These are phyloP conservation scores for Caenorhabditis sinica DNA, from an alignment of 2,888 invertebrate genomes.

Conservation along the genomic window DNA sequence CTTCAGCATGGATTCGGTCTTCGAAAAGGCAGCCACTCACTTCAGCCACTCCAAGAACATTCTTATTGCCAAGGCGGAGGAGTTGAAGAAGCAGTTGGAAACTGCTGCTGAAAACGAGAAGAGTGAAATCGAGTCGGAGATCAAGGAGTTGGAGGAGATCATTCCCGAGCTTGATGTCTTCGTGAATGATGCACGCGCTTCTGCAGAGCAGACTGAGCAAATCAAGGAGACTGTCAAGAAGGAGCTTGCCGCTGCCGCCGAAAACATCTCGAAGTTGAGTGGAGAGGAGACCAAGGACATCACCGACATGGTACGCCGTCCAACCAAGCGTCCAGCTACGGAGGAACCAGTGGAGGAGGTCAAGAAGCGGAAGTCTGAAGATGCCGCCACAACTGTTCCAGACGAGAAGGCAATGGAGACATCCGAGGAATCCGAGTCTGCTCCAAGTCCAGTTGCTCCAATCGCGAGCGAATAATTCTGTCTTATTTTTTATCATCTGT, in stretches of 20 bases:
- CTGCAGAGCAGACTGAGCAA: constrained; percentile 56
- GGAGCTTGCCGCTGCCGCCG: constrained; percentile 31
- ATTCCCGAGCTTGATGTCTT: constrained; percentile 93
- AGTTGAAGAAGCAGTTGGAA: constrained; percentile 46
- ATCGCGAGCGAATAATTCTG: neutral
- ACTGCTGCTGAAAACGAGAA: constrained; percentile 84
- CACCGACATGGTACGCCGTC: constrained; percentile 68
- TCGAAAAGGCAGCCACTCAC: constrained; percentile 56
- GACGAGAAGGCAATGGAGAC: constrained; percentile 22
- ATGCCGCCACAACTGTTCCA: constrained; percentile 1
- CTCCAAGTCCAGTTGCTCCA: neutral
- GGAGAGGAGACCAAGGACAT: constrained; percentile 63
- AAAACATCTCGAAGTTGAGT: constrained; percentile 8
- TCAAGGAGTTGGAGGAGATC: constrained; percentile 89
- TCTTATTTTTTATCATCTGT: too few species aligned
- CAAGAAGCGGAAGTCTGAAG: constrained; percentile 57
- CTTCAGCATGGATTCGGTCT: constrained; percentile 44
- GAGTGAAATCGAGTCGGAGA: constrained; percentile 88
- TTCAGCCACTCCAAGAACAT: constrained; percentile 55
- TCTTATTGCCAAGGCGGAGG: constrained; percentile 45
- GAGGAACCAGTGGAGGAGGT: constrained; percentile 30
- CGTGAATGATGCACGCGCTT: constrained; percentile 87
- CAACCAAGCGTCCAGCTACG: constrained; percentile 65
- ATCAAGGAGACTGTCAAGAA: constrained; percentile 45
- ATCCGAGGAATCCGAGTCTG: constrained; percentile 13